phyloP scores from a whole-genome alignment of 2,113 vertebrate species.

The Petromus typicus region DNA sequence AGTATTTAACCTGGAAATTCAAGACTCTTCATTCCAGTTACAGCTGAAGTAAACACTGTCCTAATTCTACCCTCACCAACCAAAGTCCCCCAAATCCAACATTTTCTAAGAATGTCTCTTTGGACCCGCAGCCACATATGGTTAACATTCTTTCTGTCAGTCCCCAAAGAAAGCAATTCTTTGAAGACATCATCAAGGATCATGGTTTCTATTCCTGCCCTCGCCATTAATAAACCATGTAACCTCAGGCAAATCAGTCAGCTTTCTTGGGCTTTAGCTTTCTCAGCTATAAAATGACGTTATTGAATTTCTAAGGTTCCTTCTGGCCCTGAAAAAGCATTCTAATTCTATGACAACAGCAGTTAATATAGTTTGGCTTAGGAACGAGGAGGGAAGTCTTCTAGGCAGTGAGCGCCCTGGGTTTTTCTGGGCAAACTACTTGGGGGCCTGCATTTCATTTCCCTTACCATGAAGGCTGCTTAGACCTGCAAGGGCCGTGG shows the following conservation, averaged over 20 bases:
- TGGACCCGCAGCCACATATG: neutral
- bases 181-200: constrained; percentile 54
- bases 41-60: constrained; percentile 57
- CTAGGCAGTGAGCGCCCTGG: neutral
- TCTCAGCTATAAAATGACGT: constrained; percentile 41
- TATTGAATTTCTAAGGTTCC: constrained; percentile 45
- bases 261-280: constrained; percentile 53
- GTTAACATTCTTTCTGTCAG: constrained; percentile 17
- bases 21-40: constrained; percentile 59
- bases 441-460: neutral
- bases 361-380: neutral
- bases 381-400: neutral
- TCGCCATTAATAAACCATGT: constrained; percentile 47
- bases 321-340: neutral
- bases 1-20: constrained; percentile 81
- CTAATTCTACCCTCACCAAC: constrained; percentile 38
- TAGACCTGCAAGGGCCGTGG: neutral
- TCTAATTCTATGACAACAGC: constrained; percentile 19
- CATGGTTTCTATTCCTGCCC: constrained; percentile 39
- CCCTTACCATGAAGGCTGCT: neutral
- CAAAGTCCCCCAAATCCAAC: neutral
- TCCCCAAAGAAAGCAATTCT: constrained; percentile 58
- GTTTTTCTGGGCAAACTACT: neutral
- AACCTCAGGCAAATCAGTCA: constrained; percentile 55
- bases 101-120: constrained; percentile 64